phyloP scores from a whole-genome alignment of 2,888 invertebrate genomes.

The Disparrhopalites patrizii region DNA sequence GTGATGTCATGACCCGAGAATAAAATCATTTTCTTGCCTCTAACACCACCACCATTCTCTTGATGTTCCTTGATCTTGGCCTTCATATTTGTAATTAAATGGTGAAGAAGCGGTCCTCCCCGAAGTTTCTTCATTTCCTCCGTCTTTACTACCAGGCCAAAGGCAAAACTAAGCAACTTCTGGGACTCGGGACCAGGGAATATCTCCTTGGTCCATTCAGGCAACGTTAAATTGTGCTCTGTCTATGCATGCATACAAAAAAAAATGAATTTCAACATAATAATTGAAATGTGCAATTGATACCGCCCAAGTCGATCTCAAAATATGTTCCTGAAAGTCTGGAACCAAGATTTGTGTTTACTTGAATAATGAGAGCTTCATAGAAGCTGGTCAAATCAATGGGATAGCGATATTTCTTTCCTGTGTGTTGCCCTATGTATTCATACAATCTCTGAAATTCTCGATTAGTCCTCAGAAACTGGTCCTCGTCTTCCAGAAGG shows the following conservation, averaged over 20 bases:
- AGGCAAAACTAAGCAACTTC: slow-evolving; percentile 61
- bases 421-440: slow-evolving; percentile 10
- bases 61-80: slow-evolving; percentile 39
- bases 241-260: slow-evolving; percentile 2
- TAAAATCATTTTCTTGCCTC: slow-evolving; percentile 60
- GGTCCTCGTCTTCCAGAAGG: background rate
- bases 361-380: slow-evolving; percentile 25
- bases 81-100: slow-evolving; percentile 63
- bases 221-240: slow-evolving; percentile 60
- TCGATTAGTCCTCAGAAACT: background rate
- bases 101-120: slow-evolving; percentile 68
- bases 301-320: too few species aligned
- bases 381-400: slow-evolving; percentile 21
- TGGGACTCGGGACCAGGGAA: slow-evolving; percentile 62
- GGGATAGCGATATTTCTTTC: slow-evolving; percentile 10
- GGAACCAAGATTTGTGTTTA: background rate
- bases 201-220: slow-evolving; percentile 66
- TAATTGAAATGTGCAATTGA: too few species aligned
- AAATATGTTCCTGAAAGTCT: too few species aligned
- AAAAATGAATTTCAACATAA: too few species aligned
- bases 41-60: background rate
- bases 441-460: slow-evolving; percentile 7
- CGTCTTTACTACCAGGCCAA: slow-evolving; percentile 65
- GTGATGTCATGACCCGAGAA: slow-evolving; percentile 81
- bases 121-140: slow-evolving; percentile 65